These are phyloP conservation scores for Pituophis catenifer DNA, from an alignment of 2,113 vertebrate genomes.

Conservation along the genomic window DNA sequence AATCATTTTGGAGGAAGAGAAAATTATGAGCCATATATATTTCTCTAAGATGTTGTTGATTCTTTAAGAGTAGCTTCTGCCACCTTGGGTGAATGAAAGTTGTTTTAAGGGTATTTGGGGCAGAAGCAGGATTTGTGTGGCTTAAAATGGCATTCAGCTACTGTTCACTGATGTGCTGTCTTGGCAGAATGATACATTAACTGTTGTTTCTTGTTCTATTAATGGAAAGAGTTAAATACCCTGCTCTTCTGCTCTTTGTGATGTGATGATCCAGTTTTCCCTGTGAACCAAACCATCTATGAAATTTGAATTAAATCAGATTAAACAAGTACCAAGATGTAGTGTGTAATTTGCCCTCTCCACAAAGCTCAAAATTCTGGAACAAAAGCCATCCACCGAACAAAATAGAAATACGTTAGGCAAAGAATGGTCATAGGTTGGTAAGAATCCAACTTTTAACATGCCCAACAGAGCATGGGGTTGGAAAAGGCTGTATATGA, in stretches of 20 bases:
- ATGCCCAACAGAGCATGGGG: background rate
- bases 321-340: conserved; percentile 52
- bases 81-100: background rate
- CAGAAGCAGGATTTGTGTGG: background rate
- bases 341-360: conserved; percentile 33
- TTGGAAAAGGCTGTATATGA: background rate
- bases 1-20: background rate
- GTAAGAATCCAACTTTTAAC: background rate
- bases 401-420: background rate
- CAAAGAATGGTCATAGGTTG: background rate
- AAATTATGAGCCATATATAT: background rate
- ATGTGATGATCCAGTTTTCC: conserved; percentile 54
- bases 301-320: conserved; percentile 62
- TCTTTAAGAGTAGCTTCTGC: conserved; percentile 10
- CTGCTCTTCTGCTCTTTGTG: conserved; percentile 52
- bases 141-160: conserved; percentile 52
- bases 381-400: background rate
- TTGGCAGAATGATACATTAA: conserved; percentile 31
- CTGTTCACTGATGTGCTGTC: conserved; percentile 61
- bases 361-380: conserved; percentile 5
- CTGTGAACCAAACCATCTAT: conserved; percentile 55
- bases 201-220: conserved; percentile 45
- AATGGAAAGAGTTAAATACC: conserved; percentile 30
- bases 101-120: background rate
- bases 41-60: background rate